These are phyloP conservation scores for Montipora sp. DNA, from an alignment of 64 coral and sea anemone genomes.

Conservation along the genomic window DNA sequence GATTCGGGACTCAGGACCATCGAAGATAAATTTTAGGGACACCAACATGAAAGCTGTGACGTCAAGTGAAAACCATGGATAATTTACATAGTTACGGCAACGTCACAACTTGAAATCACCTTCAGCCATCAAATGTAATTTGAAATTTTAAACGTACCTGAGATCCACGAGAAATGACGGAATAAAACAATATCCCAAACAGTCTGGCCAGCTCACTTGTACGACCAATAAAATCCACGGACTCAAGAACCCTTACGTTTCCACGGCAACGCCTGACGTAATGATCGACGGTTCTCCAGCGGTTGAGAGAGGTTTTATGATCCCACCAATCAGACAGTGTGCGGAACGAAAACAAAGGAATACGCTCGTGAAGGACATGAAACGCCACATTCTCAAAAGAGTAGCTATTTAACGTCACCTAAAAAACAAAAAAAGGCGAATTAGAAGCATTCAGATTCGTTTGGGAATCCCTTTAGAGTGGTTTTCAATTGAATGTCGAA, in stretches of 20 bases:
- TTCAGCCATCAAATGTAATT: too few species aligned
- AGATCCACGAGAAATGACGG: conserved; percentile 95
- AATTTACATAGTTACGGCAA: not conserved
- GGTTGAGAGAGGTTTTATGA: conserved; percentile 73
- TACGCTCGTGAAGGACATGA: conserved; percentile 92
- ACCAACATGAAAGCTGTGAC: too few species aligned
- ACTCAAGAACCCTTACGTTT: conserved; percentile 81
- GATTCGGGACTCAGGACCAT: too few species aligned
- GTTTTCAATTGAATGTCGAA: too few species aligned
- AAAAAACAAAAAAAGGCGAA: not conserved
- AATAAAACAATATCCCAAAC: conserved; percentile 98
- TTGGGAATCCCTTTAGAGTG: too few species aligned
- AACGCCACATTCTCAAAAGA: conserved; percentile 94
- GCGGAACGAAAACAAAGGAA: conserved; percentile 88
- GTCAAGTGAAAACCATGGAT: not conserved
- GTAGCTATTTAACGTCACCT: conserved; percentile 89
- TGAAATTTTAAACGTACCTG: conserved; percentile 64
- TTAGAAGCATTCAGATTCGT: not conserved
- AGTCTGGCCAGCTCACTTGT: conserved; percentile 98
- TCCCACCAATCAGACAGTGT: conserved; percentile 96
- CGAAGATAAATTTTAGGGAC: too few species aligned
- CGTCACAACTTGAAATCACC: not conserved
- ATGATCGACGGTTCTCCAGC: conserved; percentile 92
- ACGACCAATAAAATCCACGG: conserved; percentile 88
- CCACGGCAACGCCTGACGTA: conserved; percentile 91